phyloP scores from a whole-genome alignment of 2,113 vertebrate genomes.

The Buteo buteo region DNA sequence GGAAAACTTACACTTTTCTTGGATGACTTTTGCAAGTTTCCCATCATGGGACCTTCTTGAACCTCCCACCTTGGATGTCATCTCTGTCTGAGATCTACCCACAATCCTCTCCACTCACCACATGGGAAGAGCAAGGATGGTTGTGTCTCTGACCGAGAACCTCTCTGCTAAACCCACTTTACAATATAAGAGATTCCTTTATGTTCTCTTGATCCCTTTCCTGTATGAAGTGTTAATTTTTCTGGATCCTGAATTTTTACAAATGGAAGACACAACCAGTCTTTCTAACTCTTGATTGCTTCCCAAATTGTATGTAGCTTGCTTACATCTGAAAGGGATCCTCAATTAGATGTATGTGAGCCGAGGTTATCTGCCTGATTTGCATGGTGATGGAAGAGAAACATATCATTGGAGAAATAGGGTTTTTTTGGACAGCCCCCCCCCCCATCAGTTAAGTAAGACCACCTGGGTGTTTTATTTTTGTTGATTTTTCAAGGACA shows the following conservation, averaged over 20 bases:
- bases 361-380: not conserved
- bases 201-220: not conserved
- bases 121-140: not conserved
- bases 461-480: not conserved
- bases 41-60: not conserved
- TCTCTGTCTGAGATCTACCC: not conserved
- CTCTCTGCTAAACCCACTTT: not conserved
- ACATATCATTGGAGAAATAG: not conserved
- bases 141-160: not conserved
- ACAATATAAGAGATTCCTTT: not conserved
- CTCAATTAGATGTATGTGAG: not conserved
- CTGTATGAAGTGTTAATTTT: not conserved
- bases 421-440: not conserved
- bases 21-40: not conserved
- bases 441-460: not conserved
- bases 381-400: not conserved
- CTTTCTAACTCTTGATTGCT: not conserved
- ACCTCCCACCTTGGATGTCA: not conserved
- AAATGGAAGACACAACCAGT: not conserved
- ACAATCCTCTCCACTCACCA: not conserved
- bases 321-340: not conserved
- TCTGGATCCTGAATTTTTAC: not conserved
- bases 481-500: not conserved
- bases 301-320: not conserved
- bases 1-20: not conserved